Conservation (phyloP, 1,140 invertebrate genomes). For the Nomia melanderi region DNA sequence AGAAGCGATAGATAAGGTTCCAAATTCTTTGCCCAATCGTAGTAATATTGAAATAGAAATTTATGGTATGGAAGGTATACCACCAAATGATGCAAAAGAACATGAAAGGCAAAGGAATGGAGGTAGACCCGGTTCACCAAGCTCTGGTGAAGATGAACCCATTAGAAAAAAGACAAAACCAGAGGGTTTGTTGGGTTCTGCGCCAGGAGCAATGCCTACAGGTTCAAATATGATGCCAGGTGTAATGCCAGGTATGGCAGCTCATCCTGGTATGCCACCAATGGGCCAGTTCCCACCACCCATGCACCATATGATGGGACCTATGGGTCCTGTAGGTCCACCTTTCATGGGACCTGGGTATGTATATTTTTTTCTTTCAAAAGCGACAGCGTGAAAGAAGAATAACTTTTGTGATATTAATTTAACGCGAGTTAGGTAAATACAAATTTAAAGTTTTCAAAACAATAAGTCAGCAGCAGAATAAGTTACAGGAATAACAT, state of each 20-base stretch:
- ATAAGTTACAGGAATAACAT: slow-evolving; percentile 36
- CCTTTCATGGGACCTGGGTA: slow-evolving; percentile 88
- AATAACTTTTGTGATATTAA: slow-evolving; percentile 43
- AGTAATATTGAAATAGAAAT: slow-evolving; percentile 99
- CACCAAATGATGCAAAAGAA: slow-evolving; percentile 95
- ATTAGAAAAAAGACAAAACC: slow-evolving; percentile 86
- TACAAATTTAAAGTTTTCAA: slow-evolving; percentile 36
- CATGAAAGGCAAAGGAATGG: slow-evolving; percentile 94
- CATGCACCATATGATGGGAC: slow-evolving; percentile 87
- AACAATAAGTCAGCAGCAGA: neutral
- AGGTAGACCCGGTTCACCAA: slow-evolving; percentile 80
- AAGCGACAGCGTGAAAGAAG: slow-evolving; percentile 45
- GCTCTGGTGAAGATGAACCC: slow-evolving; percentile 89
- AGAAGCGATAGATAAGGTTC: slow-evolving; percentile 99
- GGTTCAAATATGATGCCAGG: slow-evolving; percentile 82
- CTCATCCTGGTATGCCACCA: slow-evolving; percentile 82
- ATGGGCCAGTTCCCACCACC: slow-evolving; percentile 82
- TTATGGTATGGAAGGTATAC: slow-evolving; percentile 99
- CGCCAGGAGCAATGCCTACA: slow-evolving; percentile 78
- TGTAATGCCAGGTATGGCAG: slow-evolving; percentile 81
- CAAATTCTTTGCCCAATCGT: slow-evolving; percentile 98
- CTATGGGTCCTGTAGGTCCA: slow-evolving; percentile 85
- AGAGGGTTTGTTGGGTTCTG: slow-evolving; percentile 83
- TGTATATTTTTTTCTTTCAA: slow-evolving; percentile 61
- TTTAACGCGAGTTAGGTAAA: slow-evolving; percentile 49